Percentiles rank a stretch among this genome's conserved stretches.
These are phyloP conservation scores for Cydia pomonella DNA, from an alignment of 1,140 invertebrate genomes.

Conservation along the genomic window DNA sequence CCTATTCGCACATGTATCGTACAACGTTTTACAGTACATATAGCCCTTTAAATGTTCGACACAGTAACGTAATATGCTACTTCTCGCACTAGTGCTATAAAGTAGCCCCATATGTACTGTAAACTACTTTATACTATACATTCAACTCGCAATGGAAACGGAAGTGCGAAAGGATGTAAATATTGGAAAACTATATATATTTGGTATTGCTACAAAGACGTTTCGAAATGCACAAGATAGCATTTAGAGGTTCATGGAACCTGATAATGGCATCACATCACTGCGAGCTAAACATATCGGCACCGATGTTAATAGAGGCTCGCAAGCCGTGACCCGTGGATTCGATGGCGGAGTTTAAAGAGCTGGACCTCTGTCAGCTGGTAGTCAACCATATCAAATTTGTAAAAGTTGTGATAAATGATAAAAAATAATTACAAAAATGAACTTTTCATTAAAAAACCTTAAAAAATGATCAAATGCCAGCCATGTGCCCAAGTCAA, in stretches of 20 bases:
- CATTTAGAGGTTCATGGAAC: background rate
- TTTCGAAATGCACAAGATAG: background rate
- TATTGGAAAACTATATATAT: background rate
- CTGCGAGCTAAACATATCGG: background rate
- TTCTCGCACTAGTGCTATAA: too few relatives aligned
- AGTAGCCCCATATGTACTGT: too few relatives aligned
- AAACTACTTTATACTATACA: background rate
- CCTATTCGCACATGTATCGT: too few relatives aligned
- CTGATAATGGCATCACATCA: background rate
- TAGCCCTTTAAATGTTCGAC: too few relatives aligned
- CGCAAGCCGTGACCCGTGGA: background rate
- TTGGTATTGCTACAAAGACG: background rate
- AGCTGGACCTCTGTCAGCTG: background rate
- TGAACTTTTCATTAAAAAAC: too few relatives aligned
- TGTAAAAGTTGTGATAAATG: background rate
- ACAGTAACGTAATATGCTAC: too few relatives aligned
- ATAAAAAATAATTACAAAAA: background rate
- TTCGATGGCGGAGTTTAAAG: background rate
- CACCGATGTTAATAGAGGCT: background rate
- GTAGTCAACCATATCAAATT: background rate
- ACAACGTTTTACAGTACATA: too few relatives aligned
- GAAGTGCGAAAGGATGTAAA: too few relatives aligned
- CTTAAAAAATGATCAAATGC: too few relatives aligned
- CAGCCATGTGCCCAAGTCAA: slow-evolving; percentile 25
- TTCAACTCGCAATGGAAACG: slow-evolving; percentile 3